These are phyloP conservation scores for Tyrannus savana DNA, from an alignment of 2,113 vertebrate genomes.

Conservation along the genomic window DNA sequence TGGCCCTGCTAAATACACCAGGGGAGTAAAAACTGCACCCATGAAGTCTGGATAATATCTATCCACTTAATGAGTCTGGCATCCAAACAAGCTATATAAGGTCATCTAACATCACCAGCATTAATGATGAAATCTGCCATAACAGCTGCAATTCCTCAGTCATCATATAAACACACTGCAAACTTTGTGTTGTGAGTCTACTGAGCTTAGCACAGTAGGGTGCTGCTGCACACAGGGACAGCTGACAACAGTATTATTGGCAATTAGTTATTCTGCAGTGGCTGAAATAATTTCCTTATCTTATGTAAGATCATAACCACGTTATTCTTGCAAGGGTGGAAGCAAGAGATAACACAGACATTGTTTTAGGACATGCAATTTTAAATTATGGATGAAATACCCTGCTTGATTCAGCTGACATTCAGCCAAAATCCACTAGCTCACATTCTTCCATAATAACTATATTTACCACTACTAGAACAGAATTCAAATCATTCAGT, in stretches of 20 bases:
- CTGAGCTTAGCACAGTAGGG: not conserved
- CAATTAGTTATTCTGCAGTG: conserved; percentile 36
- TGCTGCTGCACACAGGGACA: not conserved
- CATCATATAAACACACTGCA: not conserved
- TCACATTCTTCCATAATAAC: conserved; percentile 65
- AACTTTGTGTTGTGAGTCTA: not conserved
- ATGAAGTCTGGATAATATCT: conserved; percentile 1
- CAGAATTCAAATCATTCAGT: conserved; percentile 74
- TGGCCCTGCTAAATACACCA: not conserved
- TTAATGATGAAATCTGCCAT: not conserved
- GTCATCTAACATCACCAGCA: not conserved
- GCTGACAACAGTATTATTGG: conserved; percentile 14
- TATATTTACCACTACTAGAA: conserved; percentile 74
- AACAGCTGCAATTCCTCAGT: not conserved
- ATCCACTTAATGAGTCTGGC: not conserved
- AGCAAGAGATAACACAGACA: conserved; percentile 31
- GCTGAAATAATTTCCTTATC: conserved; percentile 47
- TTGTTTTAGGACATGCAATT: conserved; percentile 63
- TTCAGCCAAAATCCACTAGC: conserved; percentile 67
- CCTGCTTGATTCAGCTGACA: conserved; percentile 72
- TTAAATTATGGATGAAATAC: conserved; percentile 58
- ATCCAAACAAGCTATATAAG: not conserved
- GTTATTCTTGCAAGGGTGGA: conserved; percentile 20
- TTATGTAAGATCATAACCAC: conserved; percentile 18
- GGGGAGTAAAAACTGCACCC: not conserved